These are phyloP conservation scores for Scartelaos histophorus DNA, from an alignment of 2,113 vertebrate genomes.

Conservation along the genomic window DNA sequence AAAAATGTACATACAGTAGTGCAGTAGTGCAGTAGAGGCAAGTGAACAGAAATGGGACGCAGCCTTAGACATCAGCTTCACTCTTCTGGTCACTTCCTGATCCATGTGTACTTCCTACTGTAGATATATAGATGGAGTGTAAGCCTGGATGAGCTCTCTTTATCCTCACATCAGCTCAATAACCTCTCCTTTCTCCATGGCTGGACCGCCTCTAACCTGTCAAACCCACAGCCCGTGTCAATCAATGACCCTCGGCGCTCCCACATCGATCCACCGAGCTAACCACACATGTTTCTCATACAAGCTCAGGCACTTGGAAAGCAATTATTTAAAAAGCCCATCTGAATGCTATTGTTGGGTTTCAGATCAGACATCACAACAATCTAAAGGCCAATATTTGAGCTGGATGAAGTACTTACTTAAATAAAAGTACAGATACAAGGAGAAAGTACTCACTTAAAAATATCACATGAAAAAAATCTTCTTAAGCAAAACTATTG, in stretches of 20 bases:
- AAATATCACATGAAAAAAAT: too few relatives aligned
- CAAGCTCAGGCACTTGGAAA: slow-evolving; percentile 47
- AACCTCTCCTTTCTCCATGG: slow-evolving; percentile 77
- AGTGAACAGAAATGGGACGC: too few relatives aligned
- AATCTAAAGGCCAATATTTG: too few relatives aligned
- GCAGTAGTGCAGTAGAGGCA: too few relatives aligned
- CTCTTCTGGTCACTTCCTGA: slow-evolving; percentile 1
- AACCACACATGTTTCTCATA: slow-evolving; percentile 65
- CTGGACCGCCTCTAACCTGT: slow-evolving; percentile 61
- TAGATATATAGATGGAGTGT: slow-evolving; percentile 25
- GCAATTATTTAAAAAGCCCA: not conserved
- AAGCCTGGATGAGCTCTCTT: slow-evolving; percentile 40
- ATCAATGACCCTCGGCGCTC: slow-evolving; percentile 84
- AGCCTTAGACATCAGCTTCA: not conserved
- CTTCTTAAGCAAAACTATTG: too few relatives aligned
- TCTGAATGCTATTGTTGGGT: too few relatives aligned
- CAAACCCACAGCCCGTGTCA: slow-evolving; percentile 81
- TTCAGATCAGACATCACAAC: too few relatives aligned
- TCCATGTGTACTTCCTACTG: slow-evolving; percentile 2
- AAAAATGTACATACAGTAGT: too few relatives aligned
- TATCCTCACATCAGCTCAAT: slow-evolving; percentile 73
- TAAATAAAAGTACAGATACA: too few relatives aligned
- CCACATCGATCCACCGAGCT: slow-evolving; percentile 85
- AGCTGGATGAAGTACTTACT: too few relatives aligned
- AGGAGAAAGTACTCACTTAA: too few relatives aligned